Percentiles rank a stretch among this genome's conserved stretches.
Evolutionary conservation across 2,113 vertebrate genomes (phyloP).

Genomic region (Trichomycterus rosablanca): DNA sequence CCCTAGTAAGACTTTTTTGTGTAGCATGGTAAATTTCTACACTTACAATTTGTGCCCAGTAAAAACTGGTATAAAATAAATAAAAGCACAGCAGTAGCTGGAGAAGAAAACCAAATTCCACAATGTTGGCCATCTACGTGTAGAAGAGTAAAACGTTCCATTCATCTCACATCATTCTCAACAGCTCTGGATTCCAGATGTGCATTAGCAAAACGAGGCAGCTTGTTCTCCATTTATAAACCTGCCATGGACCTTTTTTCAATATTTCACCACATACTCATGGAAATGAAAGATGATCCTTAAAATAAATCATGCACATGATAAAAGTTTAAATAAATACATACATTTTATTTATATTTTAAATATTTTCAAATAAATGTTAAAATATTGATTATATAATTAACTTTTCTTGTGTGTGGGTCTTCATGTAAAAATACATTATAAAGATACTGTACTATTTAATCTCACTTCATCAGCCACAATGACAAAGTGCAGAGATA

Average conservation of each 20-base stretch:
- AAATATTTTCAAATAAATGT: no score
- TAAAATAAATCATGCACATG: neutral
- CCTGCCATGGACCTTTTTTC: neutral
- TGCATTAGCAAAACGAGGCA: constrained; percentile 9
- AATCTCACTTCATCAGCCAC: no score
- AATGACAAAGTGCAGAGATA: no score
- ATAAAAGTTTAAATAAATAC: neutral
- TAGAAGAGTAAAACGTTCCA: constrained; percentile 18
- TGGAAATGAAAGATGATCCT: neutral
- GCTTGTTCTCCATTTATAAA: constrained; percentile 14
- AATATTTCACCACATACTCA: neutral
- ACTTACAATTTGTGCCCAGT: no score
- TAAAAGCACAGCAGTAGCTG: neutral
- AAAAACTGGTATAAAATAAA: no score
- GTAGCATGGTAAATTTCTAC: no score
- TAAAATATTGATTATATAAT: no score
- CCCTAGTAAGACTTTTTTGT: no score
- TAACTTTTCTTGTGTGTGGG: no score
- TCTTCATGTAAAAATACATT: no score
- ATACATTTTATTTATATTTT: no score
- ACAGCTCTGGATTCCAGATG: constrained; percentile 31
- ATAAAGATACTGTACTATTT: no score
- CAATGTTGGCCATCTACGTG: neutral
- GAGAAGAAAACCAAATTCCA: neutral
- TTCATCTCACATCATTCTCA: neutral